Evolutionary conservation across 2,797 vertebrate species (phyloP).

Genomic region (Rhincodon typus): DNA sequence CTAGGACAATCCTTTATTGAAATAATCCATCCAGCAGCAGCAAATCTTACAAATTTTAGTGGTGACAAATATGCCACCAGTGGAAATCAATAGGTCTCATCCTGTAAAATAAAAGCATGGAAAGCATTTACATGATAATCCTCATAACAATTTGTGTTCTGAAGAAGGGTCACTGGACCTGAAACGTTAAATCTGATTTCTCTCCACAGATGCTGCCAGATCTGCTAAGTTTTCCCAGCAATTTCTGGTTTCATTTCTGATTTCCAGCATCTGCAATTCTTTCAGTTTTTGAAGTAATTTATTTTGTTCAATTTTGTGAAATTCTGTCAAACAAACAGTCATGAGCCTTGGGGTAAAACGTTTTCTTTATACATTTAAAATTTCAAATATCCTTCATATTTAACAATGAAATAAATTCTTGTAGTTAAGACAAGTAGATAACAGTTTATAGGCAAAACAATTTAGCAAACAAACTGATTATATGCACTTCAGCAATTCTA

Average conservation of each 20-base stretch:
- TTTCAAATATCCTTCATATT: neutral
- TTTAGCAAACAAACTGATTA: neutral
- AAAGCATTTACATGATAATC: neutral
- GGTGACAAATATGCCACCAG: neutral
- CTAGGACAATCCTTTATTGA: neutral
- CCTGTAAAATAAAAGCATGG: neutral
- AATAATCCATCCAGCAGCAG: neutral
- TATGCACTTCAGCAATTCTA: neutral
- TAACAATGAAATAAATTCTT: neutral
- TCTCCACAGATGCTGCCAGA: too few relatives aligned
- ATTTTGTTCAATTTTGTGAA: neutral
- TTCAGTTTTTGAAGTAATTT: neutral
- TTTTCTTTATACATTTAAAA: neutral
- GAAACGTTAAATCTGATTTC: too few relatives aligned
- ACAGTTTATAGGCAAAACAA: neutral
- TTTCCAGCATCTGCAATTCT: too few relatives aligned
- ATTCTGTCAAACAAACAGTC: neutral
- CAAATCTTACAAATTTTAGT: neutral
- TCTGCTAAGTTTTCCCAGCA: too few relatives aligned
- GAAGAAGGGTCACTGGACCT: too few relatives aligned
- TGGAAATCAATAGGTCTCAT: neutral
- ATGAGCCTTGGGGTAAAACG: neutral
- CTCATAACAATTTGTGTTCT: neutral
- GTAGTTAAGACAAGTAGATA: neutral
- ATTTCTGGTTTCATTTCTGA: too few relatives aligned